A percentile compares a stretch with the other conserved stretches of the same genome.
phyloP scores from a whole-genome alignment of 2,797 vertebrate species.

The Pteronotus mesoamericanus region DNA sequence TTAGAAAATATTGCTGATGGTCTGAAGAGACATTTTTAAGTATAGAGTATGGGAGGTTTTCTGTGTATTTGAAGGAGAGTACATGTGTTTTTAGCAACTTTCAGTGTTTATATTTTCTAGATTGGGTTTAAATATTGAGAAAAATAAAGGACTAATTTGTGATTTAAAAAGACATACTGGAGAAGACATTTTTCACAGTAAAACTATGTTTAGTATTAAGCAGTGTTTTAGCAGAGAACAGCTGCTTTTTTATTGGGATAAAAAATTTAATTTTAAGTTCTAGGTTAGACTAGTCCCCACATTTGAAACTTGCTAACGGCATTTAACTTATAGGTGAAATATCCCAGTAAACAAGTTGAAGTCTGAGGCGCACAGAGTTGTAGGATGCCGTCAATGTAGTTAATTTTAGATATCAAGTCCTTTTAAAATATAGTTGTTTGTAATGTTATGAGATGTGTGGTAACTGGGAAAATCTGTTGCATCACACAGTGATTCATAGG shows the following conservation, averaged over 20 bases:
- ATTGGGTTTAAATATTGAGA: slow-evolving; percentile 6
- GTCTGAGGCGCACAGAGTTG: neutral
- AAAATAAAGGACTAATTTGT: neutral
- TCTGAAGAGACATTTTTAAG: neutral
- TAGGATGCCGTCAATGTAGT: neutral
- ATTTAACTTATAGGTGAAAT: neutral
- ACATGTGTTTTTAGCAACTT: neutral
- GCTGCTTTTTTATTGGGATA: neutral
- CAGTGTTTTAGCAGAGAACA: neutral
- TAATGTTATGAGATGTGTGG: neutral
- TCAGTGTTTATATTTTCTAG: neutral
- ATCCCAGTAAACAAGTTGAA: neutral
- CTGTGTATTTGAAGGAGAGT: neutral
- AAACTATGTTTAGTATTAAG: neutral
- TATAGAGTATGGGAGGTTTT: neutral
- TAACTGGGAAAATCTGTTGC: neutral
- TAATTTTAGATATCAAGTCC: neutral
- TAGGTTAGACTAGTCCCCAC: neutral
- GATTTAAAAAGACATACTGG: neutral
- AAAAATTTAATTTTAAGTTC: neutral
- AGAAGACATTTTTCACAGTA: neutral
- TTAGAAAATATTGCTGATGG: neutral
- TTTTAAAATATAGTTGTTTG: neutral
- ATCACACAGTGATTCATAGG: neutral
- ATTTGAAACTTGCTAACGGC: neutral